Evolutionary conservation across 2,888 invertebrate species (phyloP), one percentile per base, ranked within the genome.

Genomic region (Eupithecia subumbrata): DNA sequence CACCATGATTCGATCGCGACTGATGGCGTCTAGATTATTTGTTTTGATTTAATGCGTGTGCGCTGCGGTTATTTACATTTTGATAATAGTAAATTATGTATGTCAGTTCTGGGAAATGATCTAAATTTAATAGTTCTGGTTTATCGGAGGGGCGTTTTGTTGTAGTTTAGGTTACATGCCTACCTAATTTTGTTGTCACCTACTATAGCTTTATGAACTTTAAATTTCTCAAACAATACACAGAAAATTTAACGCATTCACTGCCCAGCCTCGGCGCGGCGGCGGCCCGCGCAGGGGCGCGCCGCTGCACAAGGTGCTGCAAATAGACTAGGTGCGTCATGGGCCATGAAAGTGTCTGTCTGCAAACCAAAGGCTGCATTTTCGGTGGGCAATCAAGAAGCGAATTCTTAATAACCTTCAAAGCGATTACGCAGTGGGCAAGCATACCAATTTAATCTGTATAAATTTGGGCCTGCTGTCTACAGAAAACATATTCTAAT

Each of bases 1-100:
- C 93, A 94, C 93, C 84, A 77, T 84, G 83, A 69, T 79, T 78
- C 52, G 74, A 73, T 81, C 77, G 76, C 80, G 73, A 93, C 93
- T 94, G 89, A 87, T 83, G 85, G 79, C 69, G 69, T 69, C 18
- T 45, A 81, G 82, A 82, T 80, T 80, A 80, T 79, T 80, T 78
- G 77, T 82, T 77, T 83, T 79, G 37, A 76, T 80, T 76, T 56
- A 80, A 81, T 86, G 91, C 91, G 89, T 85, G 37, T 60, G 83
- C 90, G 89, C 92, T 84, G 86, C 60, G 22, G 5, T 14, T 60
- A 87, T 78, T 86, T 89, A 86, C 85, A 84, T 84, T 84, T 78
- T 71, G 48, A 78, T 83, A 79, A 80, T 82, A 72, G 22, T 22
- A 56, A n/a, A 56, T 60, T 60, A 22, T 2, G 56, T 43, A 16